Conservation (phyloP, 1,140 invertebrate genomes). For the Drosophila ficusphila region DNA sequence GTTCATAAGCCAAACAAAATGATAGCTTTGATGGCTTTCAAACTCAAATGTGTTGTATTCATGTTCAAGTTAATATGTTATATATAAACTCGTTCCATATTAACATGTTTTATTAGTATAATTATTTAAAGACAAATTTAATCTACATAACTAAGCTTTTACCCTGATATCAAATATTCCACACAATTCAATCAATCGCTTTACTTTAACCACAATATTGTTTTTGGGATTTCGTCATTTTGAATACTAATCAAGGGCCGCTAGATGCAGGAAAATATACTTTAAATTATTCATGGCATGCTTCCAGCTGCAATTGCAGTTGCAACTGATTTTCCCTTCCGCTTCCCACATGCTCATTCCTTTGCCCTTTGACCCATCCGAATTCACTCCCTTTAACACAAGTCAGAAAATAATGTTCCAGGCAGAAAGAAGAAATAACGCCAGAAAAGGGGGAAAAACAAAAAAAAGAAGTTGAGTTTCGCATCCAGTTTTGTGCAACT, state of each 20-base stretch:
- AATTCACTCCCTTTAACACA: slow-evolving; percentile 2
- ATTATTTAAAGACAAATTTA: too few species aligned
- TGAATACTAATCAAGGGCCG: slow-evolving; percentile 46
- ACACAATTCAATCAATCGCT: slow-evolving; percentile 18
- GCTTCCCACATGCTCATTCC: slow-evolving; percentile 41
- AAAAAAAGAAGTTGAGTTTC: slow-evolving; percentile 37
- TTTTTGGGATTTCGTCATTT: slow-evolving; percentile 22
- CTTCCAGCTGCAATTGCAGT: slow-evolving; percentile 46
- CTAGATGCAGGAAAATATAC: slow-evolving; percentile 41
- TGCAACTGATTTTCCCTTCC: slow-evolving; percentile 75
- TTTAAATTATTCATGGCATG: slow-evolving; percentile 70
- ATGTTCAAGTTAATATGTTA: too few species aligned
- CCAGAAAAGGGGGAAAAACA: slow-evolving; percentile 1
- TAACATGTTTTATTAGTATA: too few species aligned
- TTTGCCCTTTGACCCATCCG: background rate
- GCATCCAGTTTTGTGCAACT: slow-evolving; percentile 48
- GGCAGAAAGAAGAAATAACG: slow-evolving; percentile 31
- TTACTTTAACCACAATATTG: slow-evolving; percentile 15
- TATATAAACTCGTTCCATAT: too few species aligned
- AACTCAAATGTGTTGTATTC: too few species aligned
- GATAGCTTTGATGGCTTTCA: too few species aligned
- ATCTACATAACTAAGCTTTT: too few species aligned
- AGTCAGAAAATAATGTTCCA: slow-evolving; percentile 62
- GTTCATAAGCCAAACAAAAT: too few species aligned
- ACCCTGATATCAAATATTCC: background rate